Percentiles rank a stretch among this genome's conserved stretches.
Evolutionary conservation across 1,140 invertebrate species (phyloP).

Genomic region (Nephila pilipes): DNA sequence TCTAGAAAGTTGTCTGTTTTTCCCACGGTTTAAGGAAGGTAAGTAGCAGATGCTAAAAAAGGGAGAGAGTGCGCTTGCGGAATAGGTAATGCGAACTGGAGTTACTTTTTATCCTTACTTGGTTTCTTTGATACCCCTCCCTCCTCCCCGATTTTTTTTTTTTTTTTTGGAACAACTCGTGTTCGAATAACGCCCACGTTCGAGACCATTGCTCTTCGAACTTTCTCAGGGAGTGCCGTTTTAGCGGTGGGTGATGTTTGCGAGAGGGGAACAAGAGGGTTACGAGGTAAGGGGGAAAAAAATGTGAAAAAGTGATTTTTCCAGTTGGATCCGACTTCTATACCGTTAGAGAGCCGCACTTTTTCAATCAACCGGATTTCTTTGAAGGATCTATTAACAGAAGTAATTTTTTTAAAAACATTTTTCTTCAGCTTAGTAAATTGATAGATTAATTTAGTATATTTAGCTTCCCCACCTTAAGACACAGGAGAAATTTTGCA

Average conservation of each 20-base stretch:
- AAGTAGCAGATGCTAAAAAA: constrained; percentile 40
- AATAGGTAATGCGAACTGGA: constrained; percentile 37
- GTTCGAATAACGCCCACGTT: constrained; percentile 24
- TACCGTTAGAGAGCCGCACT: too few species aligned
- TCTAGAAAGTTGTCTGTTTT: constrained; percentile 62
- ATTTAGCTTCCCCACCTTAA: too few species aligned
- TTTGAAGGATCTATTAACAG: too few species aligned
- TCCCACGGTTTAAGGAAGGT: constrained; percentile 46
- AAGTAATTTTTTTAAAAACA: too few species aligned
- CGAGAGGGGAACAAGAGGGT: neutral
- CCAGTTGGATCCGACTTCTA: neutral
- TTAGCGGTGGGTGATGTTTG: neutral
- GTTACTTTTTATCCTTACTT: constrained; percentile 14
- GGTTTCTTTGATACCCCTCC: neutral
- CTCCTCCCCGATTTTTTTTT: neutral
- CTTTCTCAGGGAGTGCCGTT: neutral
- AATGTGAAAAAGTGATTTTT: neutral
- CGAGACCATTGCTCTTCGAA: constrained; percentile 13
- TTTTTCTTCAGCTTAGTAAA: too few species aligned
- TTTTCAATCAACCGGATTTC: too few species aligned
- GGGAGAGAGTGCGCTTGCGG: neutral
- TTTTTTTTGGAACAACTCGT: neutral
- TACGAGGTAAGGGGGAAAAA: neutral
- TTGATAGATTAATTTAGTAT: too few species aligned
- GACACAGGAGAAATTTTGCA: too few species aligned